Conservation (phyloP, 92 coral and sea anemone species). For the Heteractis magnifica region DNA sequence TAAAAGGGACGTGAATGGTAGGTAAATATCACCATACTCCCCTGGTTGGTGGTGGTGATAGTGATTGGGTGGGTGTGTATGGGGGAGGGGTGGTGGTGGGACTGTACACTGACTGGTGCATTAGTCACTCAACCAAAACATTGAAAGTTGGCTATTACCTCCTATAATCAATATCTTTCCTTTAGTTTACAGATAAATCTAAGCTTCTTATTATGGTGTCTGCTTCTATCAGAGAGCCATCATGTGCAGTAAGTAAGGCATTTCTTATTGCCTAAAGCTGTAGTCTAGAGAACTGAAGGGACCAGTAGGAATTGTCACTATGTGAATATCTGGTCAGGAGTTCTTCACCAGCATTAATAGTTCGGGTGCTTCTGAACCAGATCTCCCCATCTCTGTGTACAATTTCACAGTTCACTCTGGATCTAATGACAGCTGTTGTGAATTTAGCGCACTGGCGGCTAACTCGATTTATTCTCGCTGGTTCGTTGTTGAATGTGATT, state of each 20-base stretch:
- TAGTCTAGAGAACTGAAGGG: conserved; percentile 21
- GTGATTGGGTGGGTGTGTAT: background rate
- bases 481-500: too few relatives aligned
- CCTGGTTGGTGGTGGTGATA: background rate
- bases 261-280: conserved; percentile 17
- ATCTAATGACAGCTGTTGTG: background rate
- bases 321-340: conserved; percentile 33
- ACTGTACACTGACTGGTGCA: too few relatives aligned
- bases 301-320: conserved; percentile 41
- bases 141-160: background rate
- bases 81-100: background rate
- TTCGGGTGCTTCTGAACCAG: conserved; percentile 33
- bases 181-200: background rate
- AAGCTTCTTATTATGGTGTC: conserved; percentile 26
- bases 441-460: too few relatives aligned
- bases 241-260: conserved; percentile 28
- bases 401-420: conserved; percentile 27
- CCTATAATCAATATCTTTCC: background rate
- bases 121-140: too few relatives aligned
- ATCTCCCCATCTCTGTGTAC: conserved; percentile 27
- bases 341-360: conserved; percentile 34
- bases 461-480: too few relatives aligned
- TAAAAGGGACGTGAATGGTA: background rate
- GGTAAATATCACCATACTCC: background rate
- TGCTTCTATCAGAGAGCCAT: conserved; percentile 25